Conservation (phyloP, 1,140 invertebrate species). For the Acromyrmex charruanus region DNA sequence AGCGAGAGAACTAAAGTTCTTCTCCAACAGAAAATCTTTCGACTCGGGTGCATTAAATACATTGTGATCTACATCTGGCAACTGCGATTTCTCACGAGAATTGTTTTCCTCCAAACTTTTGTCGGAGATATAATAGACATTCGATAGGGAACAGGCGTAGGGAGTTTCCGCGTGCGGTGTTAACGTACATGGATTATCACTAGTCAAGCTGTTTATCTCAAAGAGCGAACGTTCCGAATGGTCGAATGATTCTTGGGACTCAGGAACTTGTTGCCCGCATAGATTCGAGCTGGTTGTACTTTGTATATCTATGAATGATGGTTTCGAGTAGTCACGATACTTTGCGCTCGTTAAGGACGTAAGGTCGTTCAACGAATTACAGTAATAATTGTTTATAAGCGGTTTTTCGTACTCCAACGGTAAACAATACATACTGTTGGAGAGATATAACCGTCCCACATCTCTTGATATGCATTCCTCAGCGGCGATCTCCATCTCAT, state of each 20-base stretch:
- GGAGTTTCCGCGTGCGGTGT: slow-evolving; percentile 31
- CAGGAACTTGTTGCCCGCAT: slow-evolving; percentile 67
- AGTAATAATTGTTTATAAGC: slow-evolving; percentile 77
- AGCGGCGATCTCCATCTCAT: slow-evolving; percentile 61
- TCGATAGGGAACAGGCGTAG: slow-evolving; percentile 62
- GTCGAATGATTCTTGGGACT: slow-evolving; percentile 71
- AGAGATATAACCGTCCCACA: slow-evolving; percentile 74
- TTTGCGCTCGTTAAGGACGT: slow-evolving; percentile 77
- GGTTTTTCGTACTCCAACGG: slow-evolving; percentile 73
- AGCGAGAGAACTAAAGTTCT: slow-evolving; percentile 76
- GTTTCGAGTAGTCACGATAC: slow-evolving; percentile 77
- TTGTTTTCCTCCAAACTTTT: slow-evolving; percentile 51
- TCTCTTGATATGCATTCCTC: slow-evolving; percentile 48
- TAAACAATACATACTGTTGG: slow-evolving; percentile 81
- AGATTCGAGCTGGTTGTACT: slow-evolving; percentile 71
- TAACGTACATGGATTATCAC: slow-evolving; percentile 69
- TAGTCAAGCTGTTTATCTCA: slow-evolving; percentile 70
- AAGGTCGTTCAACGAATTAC: slow-evolving; percentile 82
- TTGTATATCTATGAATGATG: slow-evolving; percentile 77
- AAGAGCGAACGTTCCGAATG: slow-evolving; percentile 70
- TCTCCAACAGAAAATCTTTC: slow-evolving; percentile 58
- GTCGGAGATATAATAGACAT: slow-evolving; percentile 57
- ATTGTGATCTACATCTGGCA: slow-evolving; percentile 66
- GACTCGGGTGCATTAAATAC: slow-evolving; percentile 43
- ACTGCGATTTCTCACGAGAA: slow-evolving; percentile 59